phyloP scores from a whole-genome alignment of 1,140 invertebrate species.

The Latrodectus geometricus region DNA sequence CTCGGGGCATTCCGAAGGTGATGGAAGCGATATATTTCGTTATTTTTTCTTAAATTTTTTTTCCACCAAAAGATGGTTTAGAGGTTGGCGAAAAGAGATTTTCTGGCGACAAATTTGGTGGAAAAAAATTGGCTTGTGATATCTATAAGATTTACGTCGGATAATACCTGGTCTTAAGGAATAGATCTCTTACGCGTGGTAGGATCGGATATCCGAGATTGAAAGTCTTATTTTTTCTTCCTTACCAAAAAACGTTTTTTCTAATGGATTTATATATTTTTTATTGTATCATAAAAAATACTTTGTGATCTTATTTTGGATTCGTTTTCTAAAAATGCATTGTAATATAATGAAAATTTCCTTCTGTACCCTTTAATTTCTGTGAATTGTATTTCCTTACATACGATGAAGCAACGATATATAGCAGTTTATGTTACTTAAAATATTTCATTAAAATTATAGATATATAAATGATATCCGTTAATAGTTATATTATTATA shows the following conservation, averaged over 20 bases:
- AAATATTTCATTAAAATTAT: too few species aligned
- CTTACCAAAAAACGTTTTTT: background rate
- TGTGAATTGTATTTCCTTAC: too few species aligned
- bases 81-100: background rate
- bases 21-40: slow-evolving; percentile 14
- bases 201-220: background rate
- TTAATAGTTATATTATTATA: too few species aligned
- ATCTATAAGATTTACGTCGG: slow-evolving; percentile 34
- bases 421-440: too few species aligned
- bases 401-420: too few species aligned
- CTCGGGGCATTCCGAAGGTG: background rate
- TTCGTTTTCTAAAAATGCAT: too few species aligned
- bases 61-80: slow-evolving; percentile 2
- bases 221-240: background rate
- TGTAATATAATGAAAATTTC: too few species aligned
- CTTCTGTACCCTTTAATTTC: too few species aligned
- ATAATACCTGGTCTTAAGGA: slow-evolving; percentile 24
- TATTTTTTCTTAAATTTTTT: background rate
- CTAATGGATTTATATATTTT: too few species aligned
- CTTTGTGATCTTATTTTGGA: too few species aligned
- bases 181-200: slow-evolving; percentile 14
- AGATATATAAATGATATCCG: too few species aligned
- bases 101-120: slow-evolving; percentile 35
- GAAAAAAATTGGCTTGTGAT: slow-evolving; percentile 33
- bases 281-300: too few species aligned